Conservation (phyloP, 2,888 invertebrate species). For the Aelia acuminata region DNA sequence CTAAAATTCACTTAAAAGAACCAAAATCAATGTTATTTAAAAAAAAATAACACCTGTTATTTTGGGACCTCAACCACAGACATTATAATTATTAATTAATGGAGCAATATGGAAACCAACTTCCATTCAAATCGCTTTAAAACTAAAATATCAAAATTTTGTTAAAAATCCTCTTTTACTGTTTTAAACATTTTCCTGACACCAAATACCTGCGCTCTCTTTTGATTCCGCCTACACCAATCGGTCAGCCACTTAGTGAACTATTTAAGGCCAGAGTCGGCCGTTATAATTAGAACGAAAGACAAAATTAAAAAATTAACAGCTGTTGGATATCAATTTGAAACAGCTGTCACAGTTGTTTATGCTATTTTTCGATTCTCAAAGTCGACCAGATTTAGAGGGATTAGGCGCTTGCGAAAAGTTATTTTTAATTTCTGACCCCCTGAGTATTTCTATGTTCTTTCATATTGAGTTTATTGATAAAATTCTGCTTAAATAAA, state of each 20-base stretch:
- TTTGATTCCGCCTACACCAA: background rate
- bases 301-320: background rate
- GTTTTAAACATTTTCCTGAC: background rate
- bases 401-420: background rate
- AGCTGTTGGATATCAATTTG: background rate
- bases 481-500: too few relatives aligned
- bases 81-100: too few relatives aligned
- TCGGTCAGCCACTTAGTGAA: background rate
- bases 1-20: too few relatives aligned
- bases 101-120: too few relatives aligned
- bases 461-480: too few relatives aligned
- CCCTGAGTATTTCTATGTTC: background rate
- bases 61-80: too few relatives aligned
- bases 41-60: too few relatives aligned
- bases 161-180: too few relatives aligned
- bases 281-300: background rate
- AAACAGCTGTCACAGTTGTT: constrained; percentile 10
- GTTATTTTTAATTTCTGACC: background rate
- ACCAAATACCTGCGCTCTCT: background rate
- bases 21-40: too few relatives aligned
- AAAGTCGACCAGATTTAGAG: background rate
- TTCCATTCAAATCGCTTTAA: too few relatives aligned
- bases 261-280: background rate
- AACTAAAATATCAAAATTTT: too few relatives aligned
- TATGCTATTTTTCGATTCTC: background rate